A percentile compares a stretch with the other conserved stretches of the same genome.
Evolutionary conservation across 2,113 vertebrate species (phyloP).

Genomic region (Laticauda colubrina): DNA sequence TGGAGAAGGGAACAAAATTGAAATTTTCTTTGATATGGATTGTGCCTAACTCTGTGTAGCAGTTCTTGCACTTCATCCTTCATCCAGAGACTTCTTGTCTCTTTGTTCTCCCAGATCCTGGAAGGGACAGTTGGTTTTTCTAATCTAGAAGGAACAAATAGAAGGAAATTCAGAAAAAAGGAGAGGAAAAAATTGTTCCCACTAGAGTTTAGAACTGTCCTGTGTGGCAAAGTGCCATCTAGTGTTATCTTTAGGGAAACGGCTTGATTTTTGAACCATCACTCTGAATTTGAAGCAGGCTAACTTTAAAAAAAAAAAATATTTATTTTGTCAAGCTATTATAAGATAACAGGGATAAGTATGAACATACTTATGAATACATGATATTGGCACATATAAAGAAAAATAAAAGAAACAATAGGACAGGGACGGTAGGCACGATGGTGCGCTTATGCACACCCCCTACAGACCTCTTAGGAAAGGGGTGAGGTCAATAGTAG

Average conservation of each 20-base stretch:
- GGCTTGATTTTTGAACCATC: not conserved
- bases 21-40: not conserved
- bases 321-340: no score
- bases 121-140: not conserved
- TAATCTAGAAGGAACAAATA: not conserved
- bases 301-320: not conserved
- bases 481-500: no score
- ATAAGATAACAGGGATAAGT: no score
- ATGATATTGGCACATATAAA: no score
- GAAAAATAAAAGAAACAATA: no score
- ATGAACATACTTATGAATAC: no score
- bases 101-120: not conserved
- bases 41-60: not conserved
- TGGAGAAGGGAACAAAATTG: not conserved
- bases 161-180: not conserved
- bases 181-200: not conserved
- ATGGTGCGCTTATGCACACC: no score
- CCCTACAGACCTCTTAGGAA: no score
- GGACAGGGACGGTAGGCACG: no score
- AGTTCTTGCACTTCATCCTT: not conserved
- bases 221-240: conserved; percentile 44
- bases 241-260: conserved; percentile 40
- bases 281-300: not conserved
- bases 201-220: not conserved
- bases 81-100: not conserved